These are phyloP conservation scores for Agrochola lychnidis DNA, from an alignment of 2,888 invertebrate genomes.

Conservation along the genomic window DNA sequence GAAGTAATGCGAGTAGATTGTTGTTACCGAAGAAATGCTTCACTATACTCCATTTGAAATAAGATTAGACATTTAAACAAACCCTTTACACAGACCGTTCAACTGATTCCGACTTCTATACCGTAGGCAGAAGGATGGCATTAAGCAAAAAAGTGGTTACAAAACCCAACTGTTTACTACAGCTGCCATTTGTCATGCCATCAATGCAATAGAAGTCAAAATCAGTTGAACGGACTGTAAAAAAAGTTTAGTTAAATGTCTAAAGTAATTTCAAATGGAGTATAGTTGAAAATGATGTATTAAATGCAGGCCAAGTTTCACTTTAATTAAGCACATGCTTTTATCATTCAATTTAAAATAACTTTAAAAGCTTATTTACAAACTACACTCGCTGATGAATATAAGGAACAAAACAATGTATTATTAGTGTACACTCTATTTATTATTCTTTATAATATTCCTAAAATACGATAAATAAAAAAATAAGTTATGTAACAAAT, in stretches of 20 bases:
- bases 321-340: conserved; percentile 36
- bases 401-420: conserved; percentile 59
- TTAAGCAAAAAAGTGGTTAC: too few species aligned
- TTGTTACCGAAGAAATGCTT: conserved; percentile 33
- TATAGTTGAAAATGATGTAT: conserved; percentile 44
- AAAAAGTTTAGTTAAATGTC: too few species aligned
- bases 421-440: conserved; percentile 74
- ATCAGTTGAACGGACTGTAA: too few species aligned
- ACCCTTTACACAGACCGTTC: too few species aligned
- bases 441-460: conserved; percentile 77
- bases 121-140: too few species aligned
- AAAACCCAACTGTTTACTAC: too few species aligned
- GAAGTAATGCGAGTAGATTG: not conserved
- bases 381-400: conserved; percentile 50
- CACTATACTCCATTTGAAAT: too few species aligned
- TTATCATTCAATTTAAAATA: conserved; percentile 32
- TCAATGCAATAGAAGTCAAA: too few species aligned
- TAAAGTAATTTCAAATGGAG: too few species aligned
- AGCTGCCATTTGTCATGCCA: too few species aligned
- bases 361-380: conserved; percentile 39
- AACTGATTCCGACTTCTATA: too few species aligned
- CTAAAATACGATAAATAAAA: conserved; percentile 83
- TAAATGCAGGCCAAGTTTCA: conserved; percentile 52
- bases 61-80: too few species aligned
- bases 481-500: conserved; percentile 83